Base-by-base conservation (phyloP, 2,888 invertebrate genomes). In the Margaritifera margaritifera region DNA sequence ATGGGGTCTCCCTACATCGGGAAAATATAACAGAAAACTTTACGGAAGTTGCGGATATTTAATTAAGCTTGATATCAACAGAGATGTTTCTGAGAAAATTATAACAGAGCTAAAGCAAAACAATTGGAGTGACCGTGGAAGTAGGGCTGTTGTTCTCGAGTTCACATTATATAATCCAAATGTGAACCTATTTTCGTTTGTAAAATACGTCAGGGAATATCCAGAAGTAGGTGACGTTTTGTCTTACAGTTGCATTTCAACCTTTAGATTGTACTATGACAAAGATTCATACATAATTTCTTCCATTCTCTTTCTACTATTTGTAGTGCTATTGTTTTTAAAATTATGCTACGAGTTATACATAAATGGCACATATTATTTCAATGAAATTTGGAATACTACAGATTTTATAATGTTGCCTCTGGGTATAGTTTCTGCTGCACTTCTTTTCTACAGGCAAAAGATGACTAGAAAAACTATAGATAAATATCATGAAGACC, bases 261-360 rank as follows among this genome's bases (percentile, higher is more conserved):
- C 62, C 22, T 71, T 71, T 24, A 54, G 71, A 55, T 61, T 68
- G 6, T 63, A 66, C 54, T 59, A 64, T n/a, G 51, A 63, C 56
- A 55, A 56, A 19, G 67, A 60, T 25, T 66, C 71, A 24, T 61
- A 63, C 2, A 5, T 67, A 1, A 1, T 71, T 11, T 71, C 58
- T 20, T 71, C 66, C 53, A n/a, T 55, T n/a, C 22, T 63, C 27
- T 53, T 63, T 31, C 18, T 25, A 0, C 27, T 53, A n/a, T 63
- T 55, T 53, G 6, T 63, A 25, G 6, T 63, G 1, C 31, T n/a
- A 31, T 31, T 42, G 8, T 22, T 55, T 31, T 24, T 63, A 20
- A 51, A 27, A 25, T 31, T 55, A 5, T 24, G 53, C 31, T 22
- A 31, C 8, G 55, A 63, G 31, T 31, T 19, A 22, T 22, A 51